Conservation (phyloP, 2,888 invertebrate species). For the Chymomyza procnemis region DNA sequence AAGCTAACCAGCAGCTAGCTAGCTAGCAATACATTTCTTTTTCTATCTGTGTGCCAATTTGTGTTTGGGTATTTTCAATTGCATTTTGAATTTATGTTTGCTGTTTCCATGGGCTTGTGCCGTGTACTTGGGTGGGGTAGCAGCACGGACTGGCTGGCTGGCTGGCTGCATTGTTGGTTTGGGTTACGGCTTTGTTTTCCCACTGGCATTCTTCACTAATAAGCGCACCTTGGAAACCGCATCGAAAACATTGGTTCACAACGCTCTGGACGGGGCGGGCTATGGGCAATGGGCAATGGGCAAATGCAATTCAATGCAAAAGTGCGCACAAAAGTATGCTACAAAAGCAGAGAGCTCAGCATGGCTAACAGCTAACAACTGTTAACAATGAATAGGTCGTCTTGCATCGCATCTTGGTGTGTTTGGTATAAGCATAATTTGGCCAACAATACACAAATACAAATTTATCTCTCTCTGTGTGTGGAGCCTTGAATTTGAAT, state of each 20-base stretch:
- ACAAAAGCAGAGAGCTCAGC: background rate
- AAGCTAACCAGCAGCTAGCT: background rate
- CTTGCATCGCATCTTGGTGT: background rate
- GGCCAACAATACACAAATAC: background rate
- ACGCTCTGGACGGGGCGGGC: no score
- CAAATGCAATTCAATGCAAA: background rate
- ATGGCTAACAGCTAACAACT: background rate
- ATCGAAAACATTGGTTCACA: background rate
- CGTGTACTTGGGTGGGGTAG: background rate
- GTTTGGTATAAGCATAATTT: background rate
- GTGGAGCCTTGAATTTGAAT: conserved; percentile 35
- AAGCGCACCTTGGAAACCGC: conserved; percentile 1
- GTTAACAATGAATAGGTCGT: background rate
- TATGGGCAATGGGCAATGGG: background rate
- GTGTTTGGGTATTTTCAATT: conserved; percentile 23
- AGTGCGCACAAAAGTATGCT: background rate
- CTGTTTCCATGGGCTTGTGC: background rate
- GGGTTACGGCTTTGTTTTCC: background rate
- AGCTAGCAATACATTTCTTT: background rate
- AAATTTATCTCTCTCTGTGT: background rate
- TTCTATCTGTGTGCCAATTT: background rate
- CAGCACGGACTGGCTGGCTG: background rate
- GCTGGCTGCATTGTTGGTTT: no score
- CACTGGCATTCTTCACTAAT: conserved; percentile 4
- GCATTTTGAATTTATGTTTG: conserved; percentile 29